Evolutionary conservation across 2,888 invertebrate species (phyloP), one percentile per base, ranked within the genome.

Genomic region (Bruchidius siliquastri): DNA sequence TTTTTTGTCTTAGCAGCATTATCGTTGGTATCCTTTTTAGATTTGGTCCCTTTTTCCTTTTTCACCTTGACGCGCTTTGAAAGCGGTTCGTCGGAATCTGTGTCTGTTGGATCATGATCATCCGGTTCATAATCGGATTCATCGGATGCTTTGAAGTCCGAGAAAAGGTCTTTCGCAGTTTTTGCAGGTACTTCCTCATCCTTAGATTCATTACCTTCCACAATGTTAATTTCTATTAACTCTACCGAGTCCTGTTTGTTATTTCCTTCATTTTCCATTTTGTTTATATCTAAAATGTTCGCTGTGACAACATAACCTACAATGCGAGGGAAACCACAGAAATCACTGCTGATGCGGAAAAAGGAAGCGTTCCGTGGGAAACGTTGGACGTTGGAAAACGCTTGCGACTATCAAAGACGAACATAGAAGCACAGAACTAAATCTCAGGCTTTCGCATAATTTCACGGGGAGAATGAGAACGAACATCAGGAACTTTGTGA

Each of bases 101-200:
- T 72, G 73, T 81, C 79, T 30, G 72, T 77, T 26, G 73, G 76
- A 67, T 78, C 79, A 49, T 80, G 76, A 21, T 80, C 80, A 71
- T 79, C 77, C 21, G 74, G 77, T 32, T 80, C 81, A 74, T 76
- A 77, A 72, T 79, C 81, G 67, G 81, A 81, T 67, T 82, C 82
- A 20, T 79, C 79, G 21, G 78, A 79, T 66, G 82, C 82, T 73
- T 80, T 81, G 74, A 84, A 83, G 73, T 81, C 82, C 2, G 83
- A 80, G 78, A 83, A 83, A 21, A 84, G 77, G 70, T 83, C 84
- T 76, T 83, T 83, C 21, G 81, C 84, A 68, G 82, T 81, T 77
- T 81, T 80, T 32, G 80, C 77, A 21, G 75, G 76, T 32, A 73
- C 69, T 72, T 80, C 79, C 20, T 79, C 77, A 75, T 79, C 77